These are phyloP conservation scores for Drosophila lowei DNA, from an alignment of 1,140 invertebrate species.

Conservation along the genomic window DNA sequence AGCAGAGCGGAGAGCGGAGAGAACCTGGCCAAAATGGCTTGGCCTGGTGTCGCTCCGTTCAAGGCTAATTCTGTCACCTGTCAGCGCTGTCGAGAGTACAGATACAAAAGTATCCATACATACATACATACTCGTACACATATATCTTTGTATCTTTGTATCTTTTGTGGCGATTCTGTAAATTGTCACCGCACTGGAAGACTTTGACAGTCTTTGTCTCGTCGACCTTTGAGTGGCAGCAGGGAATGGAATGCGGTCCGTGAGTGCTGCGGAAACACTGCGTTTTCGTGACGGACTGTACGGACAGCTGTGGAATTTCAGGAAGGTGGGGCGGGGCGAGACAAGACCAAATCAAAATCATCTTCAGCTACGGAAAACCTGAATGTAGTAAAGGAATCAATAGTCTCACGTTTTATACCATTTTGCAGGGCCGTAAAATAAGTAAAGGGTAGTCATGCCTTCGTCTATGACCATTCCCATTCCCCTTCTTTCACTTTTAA, in stretches of 20 bases:
- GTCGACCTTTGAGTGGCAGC: constrained; percentile 15
- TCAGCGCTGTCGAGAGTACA: constrained; percentile 67
- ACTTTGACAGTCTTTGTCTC: constrained; percentile 56
- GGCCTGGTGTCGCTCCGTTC: constrained; percentile 31
- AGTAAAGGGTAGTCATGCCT: constrained; percentile 5
- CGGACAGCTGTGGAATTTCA: no score
- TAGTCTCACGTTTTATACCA: no score
- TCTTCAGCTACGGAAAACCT: no score
- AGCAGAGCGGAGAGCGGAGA: neutral
- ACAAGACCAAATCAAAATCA: neutral
- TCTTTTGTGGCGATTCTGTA: constrained; percentile 59
- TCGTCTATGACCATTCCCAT: constrained; percentile 3
- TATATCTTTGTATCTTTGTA: constrained; percentile 10
- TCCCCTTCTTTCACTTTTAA: constrained; percentile 40
- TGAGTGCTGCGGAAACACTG: constrained; percentile 1
- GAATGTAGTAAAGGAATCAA: no score
- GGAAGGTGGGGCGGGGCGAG: neutral
- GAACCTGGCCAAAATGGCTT: constrained; percentile 14
- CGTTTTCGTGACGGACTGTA: neutral
- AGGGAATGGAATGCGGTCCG: constrained; percentile 16
- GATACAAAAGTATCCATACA: neutral
- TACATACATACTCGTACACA: no score
- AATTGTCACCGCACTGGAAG: constrained; percentile 63
- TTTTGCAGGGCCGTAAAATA: neutral
- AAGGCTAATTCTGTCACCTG: constrained; percentile 81